phyloP scores from a whole-genome alignment of 2,888 invertebrate genomes.

The Melipona bicolor region DNA sequence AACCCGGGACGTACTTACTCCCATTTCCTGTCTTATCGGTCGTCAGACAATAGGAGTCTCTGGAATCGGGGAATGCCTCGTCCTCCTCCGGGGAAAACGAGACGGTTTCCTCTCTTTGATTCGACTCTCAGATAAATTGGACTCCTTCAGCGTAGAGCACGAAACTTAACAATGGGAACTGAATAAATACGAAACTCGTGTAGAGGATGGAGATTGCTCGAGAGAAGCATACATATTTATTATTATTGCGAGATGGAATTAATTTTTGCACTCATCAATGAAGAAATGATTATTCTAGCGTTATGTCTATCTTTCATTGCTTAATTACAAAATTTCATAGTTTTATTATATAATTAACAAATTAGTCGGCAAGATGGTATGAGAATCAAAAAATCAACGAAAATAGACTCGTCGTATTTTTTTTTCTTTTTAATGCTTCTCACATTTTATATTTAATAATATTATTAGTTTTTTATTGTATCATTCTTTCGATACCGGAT shows the following conservation, averaged over 20 bases:
- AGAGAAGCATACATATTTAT: background rate
- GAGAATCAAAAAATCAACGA: background rate
- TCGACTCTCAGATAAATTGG: slow-evolving; percentile 22
- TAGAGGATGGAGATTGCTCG: background rate
- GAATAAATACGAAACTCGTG: too few relatives aligned
- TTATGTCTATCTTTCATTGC: background rate
- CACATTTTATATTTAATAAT: too few relatives aligned
- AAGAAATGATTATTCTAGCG: too few relatives aligned
- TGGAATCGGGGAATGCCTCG: background rate
- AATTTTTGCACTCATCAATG: too few relatives aligned
- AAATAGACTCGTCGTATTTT: background rate
- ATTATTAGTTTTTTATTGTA: background rate
- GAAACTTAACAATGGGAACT: background rate
- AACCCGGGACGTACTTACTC: slow-evolving; percentile 43
- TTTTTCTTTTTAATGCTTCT: too few relatives aligned
- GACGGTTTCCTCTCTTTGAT: slow-evolving; percentile 38
- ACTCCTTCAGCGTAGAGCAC: background rate
- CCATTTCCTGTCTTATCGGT: slow-evolving; percentile 58
- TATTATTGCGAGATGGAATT: background rate
- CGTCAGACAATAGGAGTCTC: slow-evolving; percentile 43
- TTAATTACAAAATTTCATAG: background rate
- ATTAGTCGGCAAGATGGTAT: background rate
- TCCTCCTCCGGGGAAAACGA: background rate
- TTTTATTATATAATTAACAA: fast-evolving
- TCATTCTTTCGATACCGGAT: background rate